Evolutionary conservation across 1,140 invertebrate genomes (phyloP).

Genomic region (Trialeurodes vaporariorum): DNA sequence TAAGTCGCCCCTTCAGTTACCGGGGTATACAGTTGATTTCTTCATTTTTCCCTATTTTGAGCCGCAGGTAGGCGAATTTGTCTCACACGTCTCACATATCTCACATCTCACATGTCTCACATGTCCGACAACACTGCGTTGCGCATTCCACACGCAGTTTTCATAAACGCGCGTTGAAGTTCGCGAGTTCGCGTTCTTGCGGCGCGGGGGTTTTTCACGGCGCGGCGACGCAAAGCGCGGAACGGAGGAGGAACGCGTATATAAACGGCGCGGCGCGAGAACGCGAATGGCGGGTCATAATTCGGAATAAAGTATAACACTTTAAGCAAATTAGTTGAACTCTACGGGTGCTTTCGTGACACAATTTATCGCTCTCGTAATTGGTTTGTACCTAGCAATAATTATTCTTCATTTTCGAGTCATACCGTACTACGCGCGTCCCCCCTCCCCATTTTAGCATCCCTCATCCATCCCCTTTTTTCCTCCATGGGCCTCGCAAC

Average conservation of each 20-base stretch:
- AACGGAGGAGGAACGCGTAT: no score
- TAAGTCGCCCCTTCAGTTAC: no score
- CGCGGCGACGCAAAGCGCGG: not conserved
- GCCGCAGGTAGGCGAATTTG: no score
- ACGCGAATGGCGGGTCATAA: not conserved
- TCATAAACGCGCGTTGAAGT: not conserved
- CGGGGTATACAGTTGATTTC: no score
- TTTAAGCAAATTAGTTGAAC: not conserved
- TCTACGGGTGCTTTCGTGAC: not conserved
- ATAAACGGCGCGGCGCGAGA: no score
- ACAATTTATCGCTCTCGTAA: not conserved
- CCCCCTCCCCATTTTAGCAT: not conserved
- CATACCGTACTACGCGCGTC: no score
- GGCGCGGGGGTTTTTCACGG: not conserved
- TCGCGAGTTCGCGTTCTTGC: not conserved
- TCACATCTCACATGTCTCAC: not conserved
- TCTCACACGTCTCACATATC: no score
- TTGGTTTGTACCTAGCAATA: not conserved
- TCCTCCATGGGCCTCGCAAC: no score
- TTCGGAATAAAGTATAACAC: not conserved
- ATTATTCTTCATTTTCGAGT: conserved; percentile 1
- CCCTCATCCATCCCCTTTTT: not conserved
- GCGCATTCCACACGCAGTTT: not conserved
- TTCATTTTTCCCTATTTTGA: no score
- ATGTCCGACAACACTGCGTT: not conserved